Evolutionary conservation across 2,797 vertebrate genomes (phyloP).

Genomic region (Taeniopygia guttata): DNA sequence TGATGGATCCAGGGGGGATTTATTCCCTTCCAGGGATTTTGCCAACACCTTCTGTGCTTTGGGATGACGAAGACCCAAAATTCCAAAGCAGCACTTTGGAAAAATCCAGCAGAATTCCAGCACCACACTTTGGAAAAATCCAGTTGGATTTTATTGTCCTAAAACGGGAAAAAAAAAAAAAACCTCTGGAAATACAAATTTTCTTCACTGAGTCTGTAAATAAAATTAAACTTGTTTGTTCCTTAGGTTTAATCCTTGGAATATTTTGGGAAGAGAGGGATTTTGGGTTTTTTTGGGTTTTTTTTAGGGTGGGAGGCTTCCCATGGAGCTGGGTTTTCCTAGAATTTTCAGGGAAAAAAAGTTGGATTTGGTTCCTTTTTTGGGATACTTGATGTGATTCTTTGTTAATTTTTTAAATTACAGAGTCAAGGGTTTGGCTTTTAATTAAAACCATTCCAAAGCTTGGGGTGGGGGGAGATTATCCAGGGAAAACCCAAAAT

Average conservation of each 20-base stretch:
- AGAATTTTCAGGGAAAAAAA: neutral
- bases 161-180: neutral
- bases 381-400: neutral
- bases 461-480: no score
- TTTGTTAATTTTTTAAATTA: neutral
- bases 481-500: neutral
- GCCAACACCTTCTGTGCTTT: neutral
- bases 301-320: neutral
- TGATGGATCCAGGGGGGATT: neutral
- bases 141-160: neutral
- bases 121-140: neutral
- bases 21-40: neutral
- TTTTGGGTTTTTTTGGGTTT: no score
- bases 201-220: slow-evolving; percentile 11
- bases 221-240: slow-evolving; percentile 4
- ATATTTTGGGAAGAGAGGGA: neutral
- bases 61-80: neutral
- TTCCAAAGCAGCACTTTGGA: neutral
- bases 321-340: neutral
- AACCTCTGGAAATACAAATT: neutral
- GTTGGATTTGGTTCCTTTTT: neutral
- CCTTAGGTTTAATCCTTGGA: neutral
- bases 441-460: neutral
- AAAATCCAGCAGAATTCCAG: neutral
- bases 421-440: neutral